Evolutionary conservation across 2,888 invertebrate genomes (phyloP).

Genomic region (Dyspetes luteomarginatus): DNA sequence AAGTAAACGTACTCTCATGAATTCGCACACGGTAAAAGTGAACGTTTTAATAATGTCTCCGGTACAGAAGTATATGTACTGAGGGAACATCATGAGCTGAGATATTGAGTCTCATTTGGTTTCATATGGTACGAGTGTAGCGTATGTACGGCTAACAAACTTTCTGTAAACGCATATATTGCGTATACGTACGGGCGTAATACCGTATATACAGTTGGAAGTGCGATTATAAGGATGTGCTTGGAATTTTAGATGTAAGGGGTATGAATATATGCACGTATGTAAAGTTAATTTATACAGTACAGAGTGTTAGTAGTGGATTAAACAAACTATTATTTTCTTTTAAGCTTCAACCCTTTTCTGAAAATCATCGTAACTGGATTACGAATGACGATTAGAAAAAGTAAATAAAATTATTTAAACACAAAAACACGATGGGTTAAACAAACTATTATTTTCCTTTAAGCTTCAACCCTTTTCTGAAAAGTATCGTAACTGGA

Average conservation of each 20-base stretch:
- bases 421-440: too few relatives aligned
- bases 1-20: neutral
- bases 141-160: constrained; percentile 28
- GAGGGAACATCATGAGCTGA: neutral
- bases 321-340: too few relatives aligned
- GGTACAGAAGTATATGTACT: neutral
- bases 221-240: constrained; percentile 20
- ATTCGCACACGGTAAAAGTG: constrained; percentile 22
- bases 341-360: too few relatives aligned
- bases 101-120: constrained; percentile 9
- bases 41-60: constrained; percentile 30
- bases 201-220: neutral
- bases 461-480: too few relatives aligned
- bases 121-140: neutral
- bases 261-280: neutral
- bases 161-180: constrained; percentile 28
- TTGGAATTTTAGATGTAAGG: constrained; percentile 23
- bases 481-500: too few relatives aligned
- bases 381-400: too few relatives aligned
- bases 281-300: neutral
- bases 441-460: too few relatives aligned
- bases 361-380: too few relatives aligned
- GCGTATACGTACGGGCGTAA: constrained; percentile 1
- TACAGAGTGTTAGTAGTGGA: neutral
- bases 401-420: too few relatives aligned